Percentiles rank a stretch among this genome's conserved stretches.
Evolutionary conservation across 2,888 invertebrate genomes (phyloP).

Genomic region (Theretra japonica): DNA sequence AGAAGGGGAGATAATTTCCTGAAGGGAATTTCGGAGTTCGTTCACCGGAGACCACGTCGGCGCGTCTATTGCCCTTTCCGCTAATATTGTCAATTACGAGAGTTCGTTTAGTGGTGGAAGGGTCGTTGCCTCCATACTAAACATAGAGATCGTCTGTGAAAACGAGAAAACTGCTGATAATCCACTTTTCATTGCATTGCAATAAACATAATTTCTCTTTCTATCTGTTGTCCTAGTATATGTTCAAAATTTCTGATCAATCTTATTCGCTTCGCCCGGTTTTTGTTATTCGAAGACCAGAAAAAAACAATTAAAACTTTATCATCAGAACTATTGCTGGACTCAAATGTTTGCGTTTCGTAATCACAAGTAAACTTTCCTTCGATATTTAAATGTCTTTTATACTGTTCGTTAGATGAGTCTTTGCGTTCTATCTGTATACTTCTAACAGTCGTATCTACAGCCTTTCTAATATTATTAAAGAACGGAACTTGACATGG

Average conservation of each 20-base stretch:
- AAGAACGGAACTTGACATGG: too few relatives aligned
- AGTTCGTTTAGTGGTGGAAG: constrained; percentile 17
- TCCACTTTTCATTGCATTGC: not conserved
- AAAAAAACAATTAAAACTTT: too few relatives aligned
- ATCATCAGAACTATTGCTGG: too few relatives aligned
- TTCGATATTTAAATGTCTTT: too few relatives aligned
- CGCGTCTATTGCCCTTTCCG: constrained; percentile 32
- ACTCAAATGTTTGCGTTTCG: too few relatives aligned
- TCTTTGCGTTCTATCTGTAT: too few relatives aligned
- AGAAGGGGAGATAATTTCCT: constrained; percentile 23
- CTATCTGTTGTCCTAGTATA: too few relatives aligned
- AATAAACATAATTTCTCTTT: not conserved
- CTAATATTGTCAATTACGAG: constrained; percentile 30
- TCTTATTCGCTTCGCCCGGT: not conserved
- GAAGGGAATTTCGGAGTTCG: constrained; percentile 33
- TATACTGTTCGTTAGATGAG: too few relatives aligned
- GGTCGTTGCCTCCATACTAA: constrained; percentile 6
- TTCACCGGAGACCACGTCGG: constrained; percentile 32
- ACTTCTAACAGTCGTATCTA: too few relatives aligned
- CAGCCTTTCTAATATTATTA: too few relatives aligned
- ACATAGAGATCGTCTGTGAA: not conserved
- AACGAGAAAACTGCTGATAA: constrained; percentile 2
- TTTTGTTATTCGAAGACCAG: too few relatives aligned
- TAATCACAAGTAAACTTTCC: too few relatives aligned
- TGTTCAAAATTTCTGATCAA: not conserved